These are phyloP conservation scores for Mustela nigripes DNA, from an alignment of 2,113 vertebrate species.

Conservation along the genomic window DNA sequence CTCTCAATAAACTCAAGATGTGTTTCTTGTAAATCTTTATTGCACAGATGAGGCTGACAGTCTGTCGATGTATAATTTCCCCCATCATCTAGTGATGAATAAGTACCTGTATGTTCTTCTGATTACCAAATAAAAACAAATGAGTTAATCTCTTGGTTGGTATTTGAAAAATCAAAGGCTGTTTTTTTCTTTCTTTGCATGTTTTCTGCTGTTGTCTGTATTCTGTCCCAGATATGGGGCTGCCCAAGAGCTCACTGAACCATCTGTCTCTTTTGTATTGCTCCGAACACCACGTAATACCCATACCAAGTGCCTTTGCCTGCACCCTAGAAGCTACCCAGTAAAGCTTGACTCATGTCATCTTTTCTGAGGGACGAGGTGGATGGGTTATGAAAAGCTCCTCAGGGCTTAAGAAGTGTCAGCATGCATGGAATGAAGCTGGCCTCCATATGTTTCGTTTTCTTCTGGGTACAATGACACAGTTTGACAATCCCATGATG, in stretches of 20 bases:
- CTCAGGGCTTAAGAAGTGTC: background rate
- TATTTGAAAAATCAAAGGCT: conserved; percentile 64
- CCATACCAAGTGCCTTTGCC: background rate
- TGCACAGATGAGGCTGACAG: conserved; percentile 77
- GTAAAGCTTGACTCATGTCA: background rate
- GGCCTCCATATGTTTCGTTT: background rate
- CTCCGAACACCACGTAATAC: background rate
- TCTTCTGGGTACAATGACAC: background rate
- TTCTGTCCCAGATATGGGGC: background rate
- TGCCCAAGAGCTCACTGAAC: background rate
- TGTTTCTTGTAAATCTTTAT: conserved; percentile 78
- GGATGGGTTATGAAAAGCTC: background rate
- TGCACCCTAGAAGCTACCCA: background rate
- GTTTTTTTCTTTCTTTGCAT: conserved; percentile 54
- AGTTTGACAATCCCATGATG: background rate
- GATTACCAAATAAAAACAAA: conserved; percentile 86
- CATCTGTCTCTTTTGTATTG: background rate
- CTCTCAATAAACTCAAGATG: conserved; percentile 74
- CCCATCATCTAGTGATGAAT: conserved; percentile 73
- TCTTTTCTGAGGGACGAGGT: background rate
- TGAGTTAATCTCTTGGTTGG: conserved; percentile 73
- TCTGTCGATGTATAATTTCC: conserved; percentile 79
- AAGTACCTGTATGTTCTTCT: conserved; percentile 82
- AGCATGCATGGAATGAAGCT: background rate
- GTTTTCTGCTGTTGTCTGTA: conserved; percentile 31